Evolutionary conservation across 2,113 vertebrate genomes (phyloP).

Genomic region (Sisor rabdophorus): DNA sequence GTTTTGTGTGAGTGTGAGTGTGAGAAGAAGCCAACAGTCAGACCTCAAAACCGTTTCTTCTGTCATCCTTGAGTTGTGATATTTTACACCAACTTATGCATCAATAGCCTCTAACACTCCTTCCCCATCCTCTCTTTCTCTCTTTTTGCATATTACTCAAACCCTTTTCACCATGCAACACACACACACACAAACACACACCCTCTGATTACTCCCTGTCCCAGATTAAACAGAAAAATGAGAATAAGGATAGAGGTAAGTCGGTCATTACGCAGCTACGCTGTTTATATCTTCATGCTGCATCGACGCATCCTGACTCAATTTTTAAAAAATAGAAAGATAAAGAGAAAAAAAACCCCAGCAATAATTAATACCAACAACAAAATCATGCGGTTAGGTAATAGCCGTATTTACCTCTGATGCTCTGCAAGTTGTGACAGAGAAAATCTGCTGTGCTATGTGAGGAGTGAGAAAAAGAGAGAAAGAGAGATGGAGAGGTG

Average conservation of each 20-base stretch:
- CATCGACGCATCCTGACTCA: neutral
- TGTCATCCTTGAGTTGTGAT: neutral
- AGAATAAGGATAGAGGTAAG: conserved; percentile 6
- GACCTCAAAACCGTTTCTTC: neutral
- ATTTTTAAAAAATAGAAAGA: neutral
- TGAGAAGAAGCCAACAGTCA: neutral
- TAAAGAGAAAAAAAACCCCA: neutral
- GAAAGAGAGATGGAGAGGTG: neutral
- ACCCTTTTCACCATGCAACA: neutral
- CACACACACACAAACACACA: conserved; percentile 1
- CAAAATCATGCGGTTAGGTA: no score
- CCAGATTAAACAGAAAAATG: conserved; percentile 1
- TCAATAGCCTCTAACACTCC: neutral
- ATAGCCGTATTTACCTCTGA: conserved; percentile 8
- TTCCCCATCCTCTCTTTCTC: neutral
- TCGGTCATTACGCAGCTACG: neutral
- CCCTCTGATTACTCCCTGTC: neutral
- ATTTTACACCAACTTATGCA: neutral
- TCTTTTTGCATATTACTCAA: conserved; percentile 13
- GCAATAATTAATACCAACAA: neutral
- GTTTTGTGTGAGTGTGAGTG: neutral
- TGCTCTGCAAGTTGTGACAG: neutral
- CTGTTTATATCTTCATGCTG: neutral
- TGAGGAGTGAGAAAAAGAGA: conserved; percentile 1
- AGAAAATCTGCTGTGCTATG: neutral